Base-by-base conservation (phyloP, 2,888 invertebrate species). In the Cheilosia variabilis region DNA sequence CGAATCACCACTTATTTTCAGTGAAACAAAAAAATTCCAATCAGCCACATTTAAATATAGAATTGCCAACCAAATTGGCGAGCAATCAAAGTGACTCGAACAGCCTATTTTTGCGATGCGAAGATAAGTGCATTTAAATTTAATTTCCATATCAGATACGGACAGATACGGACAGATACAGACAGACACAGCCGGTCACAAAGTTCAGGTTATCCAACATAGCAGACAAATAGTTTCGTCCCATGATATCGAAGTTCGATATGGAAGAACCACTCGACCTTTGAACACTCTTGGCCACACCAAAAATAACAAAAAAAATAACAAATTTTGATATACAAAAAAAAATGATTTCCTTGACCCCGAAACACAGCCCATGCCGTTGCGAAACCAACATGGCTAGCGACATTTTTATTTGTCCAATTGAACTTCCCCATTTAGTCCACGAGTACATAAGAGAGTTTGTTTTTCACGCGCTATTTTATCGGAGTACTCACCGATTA, bases 401-500 rank as follows among this genome's bases (percentile, higher is more conserved):
- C 6, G 37, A 17, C 41, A 52, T 53, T 60, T 76, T 41, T 53
- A 27, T 53, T 45, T 63, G 63, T 76, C 69, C 63, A 71, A 76
- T 77, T 77, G 71, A 77, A 69, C 68, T 75, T 41, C 52, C 27
- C 45, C 63, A 52, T 47, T n/a, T n/a, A n/a, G n/a, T n/a, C n/a
- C n/a, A n/a, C n/a, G n/a, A n/a, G n/a, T n/a, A n/a, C n/a, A n/a
- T n/a, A n/a, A n/a, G 2, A 10, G 47, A 63, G 43, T 76, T 76
- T 77, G 58, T 71, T 81, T 71, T 76, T 71, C 68, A 69, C 62
- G 65, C 65, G 58, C 65, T 52, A 9, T 37, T 13, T 19, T 68
- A 43, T 50, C 71, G 31, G 41, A 82, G 82, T 60, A 72, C 82
- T 77, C 69, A 55, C 63, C 71, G 71, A 82, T 82, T 82, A 76